Conservation (phyloP, 1,140 invertebrate species). For the Lordiphosa mommai region DNA sequence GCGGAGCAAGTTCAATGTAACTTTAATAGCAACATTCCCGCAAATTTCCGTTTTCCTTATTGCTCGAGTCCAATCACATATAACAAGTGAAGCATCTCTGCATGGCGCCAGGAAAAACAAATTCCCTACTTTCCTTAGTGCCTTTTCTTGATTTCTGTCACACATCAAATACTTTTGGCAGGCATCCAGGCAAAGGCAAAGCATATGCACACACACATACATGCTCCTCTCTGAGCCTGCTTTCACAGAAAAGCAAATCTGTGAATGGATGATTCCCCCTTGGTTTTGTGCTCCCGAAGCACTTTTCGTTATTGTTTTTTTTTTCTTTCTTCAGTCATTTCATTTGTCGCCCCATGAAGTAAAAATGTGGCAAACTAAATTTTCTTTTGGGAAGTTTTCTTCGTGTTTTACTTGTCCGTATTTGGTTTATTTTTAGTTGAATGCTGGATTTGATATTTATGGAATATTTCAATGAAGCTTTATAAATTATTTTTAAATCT, state of each 20-base stretch:
- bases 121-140: conserved; percentile 1
- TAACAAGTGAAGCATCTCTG: conserved; percentile 13
- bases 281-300: conserved; percentile 34
- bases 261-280: conserved; percentile 12
- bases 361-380: conserved; percentile 18
- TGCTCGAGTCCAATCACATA: conserved; percentile 38
- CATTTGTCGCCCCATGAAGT: conserved; percentile 10
- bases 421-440: conserved; percentile 44
- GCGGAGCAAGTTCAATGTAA: conserved; percentile 29
- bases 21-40: conserved; percentile 23
- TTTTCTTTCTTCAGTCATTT: conserved; percentile 35
- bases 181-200: conserved; percentile 22
- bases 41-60: conserved; percentile 48
- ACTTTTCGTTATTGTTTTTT: conserved; percentile 68
- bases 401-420: conserved; percentile 1
- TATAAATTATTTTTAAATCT: not conserved
- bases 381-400: conserved; percentile 12
- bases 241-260: conserved; percentile 15
- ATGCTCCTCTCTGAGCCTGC: not conserved
- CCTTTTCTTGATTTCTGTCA: conserved; percentile 9
- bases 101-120: conserved; percentile 19
- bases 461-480: conserved; percentile 11
- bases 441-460: conserved; percentile 35
- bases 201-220: no score
- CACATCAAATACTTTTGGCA: conserved; percentile 50